Percentiles rank a stretch among this genome's conserved stretches.
phyloP scores from a whole-genome alignment of 2,888 invertebrate species.

The Masnerella sp. region DNA sequence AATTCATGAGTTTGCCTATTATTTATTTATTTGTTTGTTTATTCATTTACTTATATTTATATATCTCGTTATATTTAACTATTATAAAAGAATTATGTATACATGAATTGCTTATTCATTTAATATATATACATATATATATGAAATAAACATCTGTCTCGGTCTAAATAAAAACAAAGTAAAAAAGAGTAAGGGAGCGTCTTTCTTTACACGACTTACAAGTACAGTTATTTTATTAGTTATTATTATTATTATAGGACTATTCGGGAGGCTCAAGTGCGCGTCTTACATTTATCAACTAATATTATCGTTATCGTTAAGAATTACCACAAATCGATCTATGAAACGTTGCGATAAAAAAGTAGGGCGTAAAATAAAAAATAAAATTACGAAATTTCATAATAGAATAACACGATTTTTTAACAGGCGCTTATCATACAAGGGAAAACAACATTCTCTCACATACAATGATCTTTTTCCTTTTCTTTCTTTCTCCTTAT shows the following conservation, averaged over 20 bases:
- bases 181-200: constrained; percentile 41
- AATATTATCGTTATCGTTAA: constrained; percentile 33
- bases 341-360: constrained; percentile 54
- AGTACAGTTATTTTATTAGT: constrained; percentile 25
- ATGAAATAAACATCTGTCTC: constrained; percentile 21
- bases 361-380: constrained; percentile 45
- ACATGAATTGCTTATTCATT: constrained; percentile 35
- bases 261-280: constrained; percentile 55
- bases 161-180: constrained; percentile 53
- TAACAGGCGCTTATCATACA: constrained; percentile 52
- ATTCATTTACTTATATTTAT: constrained; percentile 17
- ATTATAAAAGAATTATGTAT: constrained; percentile 41
- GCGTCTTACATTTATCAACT: constrained; percentile 43
- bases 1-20: constrained; percentile 5
- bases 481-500: constrained; percentile 4
- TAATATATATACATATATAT: constrained; percentile 13
- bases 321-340: constrained; percentile 47
- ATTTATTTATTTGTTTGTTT: constrained; percentile 18
- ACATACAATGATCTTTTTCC: constrained; percentile 43
- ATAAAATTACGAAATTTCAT: constrained; percentile 57
- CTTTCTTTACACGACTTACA: constrained; percentile 43
- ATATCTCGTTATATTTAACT: constrained; percentile 29
- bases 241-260: constrained; percentile 19
- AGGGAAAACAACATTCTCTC: constrained; percentile 54
- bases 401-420: constrained; percentile 58